Conservation (phyloP, 2,113 vertebrate species). For the Fregetta grallaria region DNA sequence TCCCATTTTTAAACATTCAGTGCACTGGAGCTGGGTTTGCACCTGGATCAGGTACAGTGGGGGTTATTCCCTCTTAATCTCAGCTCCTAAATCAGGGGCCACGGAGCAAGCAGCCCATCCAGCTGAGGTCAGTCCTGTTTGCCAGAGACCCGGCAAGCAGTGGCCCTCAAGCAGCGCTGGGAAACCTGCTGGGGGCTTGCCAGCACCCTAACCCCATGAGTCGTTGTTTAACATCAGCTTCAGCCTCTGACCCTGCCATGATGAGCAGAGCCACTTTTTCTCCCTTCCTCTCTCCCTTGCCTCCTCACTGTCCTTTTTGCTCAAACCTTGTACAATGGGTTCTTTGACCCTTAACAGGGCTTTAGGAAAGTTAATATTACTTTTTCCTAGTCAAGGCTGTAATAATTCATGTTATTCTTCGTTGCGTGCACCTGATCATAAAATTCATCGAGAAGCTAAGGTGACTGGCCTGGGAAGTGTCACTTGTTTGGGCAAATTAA, state of each 20-base stretch:
- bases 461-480: background rate
- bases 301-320: background rate
- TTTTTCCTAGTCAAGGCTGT: background rate
- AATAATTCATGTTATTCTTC: background rate
- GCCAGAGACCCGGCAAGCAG: background rate
- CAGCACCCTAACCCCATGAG: background rate
- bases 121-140: background rate
- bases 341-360: background rate
- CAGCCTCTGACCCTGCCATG: background rate
- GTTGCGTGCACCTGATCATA: background rate
- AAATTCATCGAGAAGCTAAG: background rate
- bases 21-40: background rate
- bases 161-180: accelerated
- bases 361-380: background rate
- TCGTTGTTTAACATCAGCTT: background rate
- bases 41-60: background rate
- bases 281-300: background rate
- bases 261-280: background rate
- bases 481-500: background rate
- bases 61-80: background rate
- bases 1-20: background rate
- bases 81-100: accelerated
- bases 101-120: background rate
- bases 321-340: background rate
- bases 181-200: accelerated